These are phyloP conservation scores for Chymomyza costata DNA, from an alignment of 1,140 invertebrate species.

Conservation along the genomic window DNA sequence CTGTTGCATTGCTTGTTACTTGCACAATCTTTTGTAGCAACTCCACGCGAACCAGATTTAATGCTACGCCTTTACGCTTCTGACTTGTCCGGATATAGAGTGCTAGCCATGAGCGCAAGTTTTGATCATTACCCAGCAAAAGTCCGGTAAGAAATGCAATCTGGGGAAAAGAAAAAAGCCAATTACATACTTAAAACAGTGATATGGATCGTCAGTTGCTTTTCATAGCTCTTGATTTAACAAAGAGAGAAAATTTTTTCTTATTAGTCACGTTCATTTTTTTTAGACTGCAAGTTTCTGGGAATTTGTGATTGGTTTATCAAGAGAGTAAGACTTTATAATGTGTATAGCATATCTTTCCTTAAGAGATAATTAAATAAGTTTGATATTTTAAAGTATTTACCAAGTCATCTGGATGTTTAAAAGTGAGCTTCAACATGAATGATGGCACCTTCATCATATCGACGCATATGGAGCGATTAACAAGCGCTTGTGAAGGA, in stretches of 20 bases:
- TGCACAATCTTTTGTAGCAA: constrained; percentile 81
- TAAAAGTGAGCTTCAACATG: constrained; percentile 69
- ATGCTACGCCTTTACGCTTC: constrained; percentile 88
- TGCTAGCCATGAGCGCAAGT: constrained; percentile 93
- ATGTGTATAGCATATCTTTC: too few relatives aligned
- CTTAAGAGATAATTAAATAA: background rate
- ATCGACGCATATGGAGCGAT: constrained; percentile 90
- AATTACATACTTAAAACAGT: constrained; percentile 1
- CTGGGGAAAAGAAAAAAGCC: constrained; percentile 47
- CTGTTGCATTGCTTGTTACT: constrained; percentile 77
- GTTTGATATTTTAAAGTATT: too few relatives aligned
- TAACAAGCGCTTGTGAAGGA: constrained; percentile 87
- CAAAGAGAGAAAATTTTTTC: too few relatives aligned
- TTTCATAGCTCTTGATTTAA: too few relatives aligned
- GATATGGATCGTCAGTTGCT: background rate
- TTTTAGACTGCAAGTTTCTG: too few relatives aligned
- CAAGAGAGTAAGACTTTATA: background rate
- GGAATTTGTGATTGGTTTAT: too few relatives aligned
- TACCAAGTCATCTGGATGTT: constrained; percentile 70
- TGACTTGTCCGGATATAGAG: constrained; percentile 93
- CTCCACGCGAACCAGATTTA: constrained; percentile 85
- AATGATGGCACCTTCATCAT: constrained; percentile 89
- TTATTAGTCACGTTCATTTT: too few relatives aligned
- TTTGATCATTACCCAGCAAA: constrained; percentile 92
- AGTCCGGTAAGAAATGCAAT: constrained; percentile 94